Base-by-base conservation (phyloP, 2,797 vertebrate genomes). In the Sylvilagus floridanus region DNA sequence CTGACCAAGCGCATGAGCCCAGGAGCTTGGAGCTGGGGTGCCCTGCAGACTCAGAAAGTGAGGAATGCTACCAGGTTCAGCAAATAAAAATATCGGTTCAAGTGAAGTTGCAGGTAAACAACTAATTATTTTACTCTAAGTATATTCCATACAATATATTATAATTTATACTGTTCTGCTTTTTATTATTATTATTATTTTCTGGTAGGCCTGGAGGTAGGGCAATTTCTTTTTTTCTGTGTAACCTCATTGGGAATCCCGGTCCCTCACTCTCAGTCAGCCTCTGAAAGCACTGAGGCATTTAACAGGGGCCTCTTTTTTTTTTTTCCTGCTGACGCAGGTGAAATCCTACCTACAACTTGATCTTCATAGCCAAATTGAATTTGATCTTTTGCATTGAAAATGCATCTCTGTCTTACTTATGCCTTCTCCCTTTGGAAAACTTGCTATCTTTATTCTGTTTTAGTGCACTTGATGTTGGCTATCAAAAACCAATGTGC, bases 371-470 rank as follows among this genome's bases (percentile, higher is more conserved):
- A 54, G 32, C 50, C 79, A 92, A 85, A 86, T 65, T 66, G 75
- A 73, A 85, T 81, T 22, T 66, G n/a, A 35, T 50, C 35, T 90
- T 94, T 83, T 57, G 28, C 35, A 75, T 7, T 57, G 54, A 91
- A 95, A 92, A 63, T 71, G 32, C 11, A 10, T 81, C 57, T 82
- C 62, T 88, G 37, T 93, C 50, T 81, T 32, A 66, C 54, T 47
- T 47, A 84, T 22, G 26, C 62, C 71, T 85, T 94, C 30, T 77
- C 35, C 75, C n/a, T 91, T 95, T 91, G 94, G 52, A 93, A 83
- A 91, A 92, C 60, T 57, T 19, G 4, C 28, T 26, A 63, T 82
- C 35, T 93, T 95, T 60, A 84, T 82, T 84, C 84, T 66, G 42
- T 92, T 90, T 87, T 71, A 81, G 73, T 90, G 66, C 69, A 91